phyloP scores from a whole-genome alignment of 2,888 invertebrate genomes.

The Folsomia manolachei region DNA sequence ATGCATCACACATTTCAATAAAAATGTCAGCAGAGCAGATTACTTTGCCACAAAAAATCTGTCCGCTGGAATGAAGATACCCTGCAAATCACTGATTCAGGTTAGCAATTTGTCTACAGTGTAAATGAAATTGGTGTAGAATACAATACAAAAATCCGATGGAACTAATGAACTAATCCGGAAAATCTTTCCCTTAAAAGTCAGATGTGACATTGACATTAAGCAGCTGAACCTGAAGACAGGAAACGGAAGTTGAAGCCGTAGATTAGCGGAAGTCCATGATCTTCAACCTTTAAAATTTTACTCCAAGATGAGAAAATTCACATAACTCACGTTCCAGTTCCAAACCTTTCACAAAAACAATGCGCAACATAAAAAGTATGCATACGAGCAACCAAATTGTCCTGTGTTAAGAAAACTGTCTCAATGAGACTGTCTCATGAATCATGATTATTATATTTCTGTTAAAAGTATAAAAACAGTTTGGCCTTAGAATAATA shows the following conservation, averaged over 20 bases:
- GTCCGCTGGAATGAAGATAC: too few species aligned
- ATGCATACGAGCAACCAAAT: neutral
- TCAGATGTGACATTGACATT: constrained; percentile 4
- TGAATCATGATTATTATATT: too few species aligned
- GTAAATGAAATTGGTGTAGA: too few species aligned
- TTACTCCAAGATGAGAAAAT: neutral
- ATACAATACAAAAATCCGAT: too few species aligned
- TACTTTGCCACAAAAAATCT: too few species aligned
- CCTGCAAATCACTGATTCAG: too few species aligned
- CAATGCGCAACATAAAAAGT: neutral
- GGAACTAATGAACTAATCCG: too few species aligned
- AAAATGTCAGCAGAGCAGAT: too few species aligned
- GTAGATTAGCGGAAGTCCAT: neutral
- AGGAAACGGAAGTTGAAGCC: neutral
- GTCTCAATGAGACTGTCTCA: neutral
- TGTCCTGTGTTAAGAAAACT: neutral
- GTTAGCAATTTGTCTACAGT: too few species aligned
- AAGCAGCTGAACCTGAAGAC: neutral
- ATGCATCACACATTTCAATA: too few species aligned
- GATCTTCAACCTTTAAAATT: neutral
- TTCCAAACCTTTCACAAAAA: neutral
- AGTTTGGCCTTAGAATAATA: neutral
- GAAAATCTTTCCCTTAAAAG: too few species aligned
- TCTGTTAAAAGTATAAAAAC: neutral
- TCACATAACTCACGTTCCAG: neutral